Percentiles rank a stretch among this genome's conserved stretches.
phyloP scores from a whole-genome alignment of 2,888 invertebrate species.

The Orchesellides sinensis region DNA sequence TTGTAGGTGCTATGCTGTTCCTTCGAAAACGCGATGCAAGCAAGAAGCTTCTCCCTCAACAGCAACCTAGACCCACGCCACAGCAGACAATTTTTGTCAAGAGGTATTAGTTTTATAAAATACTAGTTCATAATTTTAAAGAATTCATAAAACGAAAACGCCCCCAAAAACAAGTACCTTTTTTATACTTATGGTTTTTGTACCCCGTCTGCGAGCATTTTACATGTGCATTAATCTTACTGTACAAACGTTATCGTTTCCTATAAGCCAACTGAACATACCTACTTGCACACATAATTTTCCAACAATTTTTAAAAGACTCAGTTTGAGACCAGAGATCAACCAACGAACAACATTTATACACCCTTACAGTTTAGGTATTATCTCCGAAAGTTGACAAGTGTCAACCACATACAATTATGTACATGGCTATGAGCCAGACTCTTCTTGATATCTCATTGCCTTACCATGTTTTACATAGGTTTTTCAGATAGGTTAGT shows the following conservation, averaged over 20 bases:
- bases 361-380: neutral
- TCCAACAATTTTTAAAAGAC: constrained; percentile 26
- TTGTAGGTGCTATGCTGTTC: constrained; percentile 92
- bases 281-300: no score
- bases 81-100: constrained; percentile 78
- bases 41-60: constrained; percentile 79
- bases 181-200: no score
- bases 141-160: no score
- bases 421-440: constrained; percentile 31
- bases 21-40: constrained; percentile 85
- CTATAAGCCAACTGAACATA: neutral
- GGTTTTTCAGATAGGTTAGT: constrained; percentile 8
- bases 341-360: neutral
- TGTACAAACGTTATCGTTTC: constrained; percentile 8
- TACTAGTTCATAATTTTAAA: constrained; percentile 40
- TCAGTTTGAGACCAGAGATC: constrained; percentile 14
- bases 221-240: neutral
- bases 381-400: neutral
- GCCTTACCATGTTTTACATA: constrained; percentile 13
- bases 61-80: constrained; percentile 93
- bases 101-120: constrained; percentile 67
- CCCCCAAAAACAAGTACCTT: neutral
- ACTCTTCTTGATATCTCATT: constrained; percentile 56
- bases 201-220: neutral
- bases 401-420: neutral